Base-by-base conservation (phyloP, 1,140 invertebrate genomes). In the Lepidotrigona ventralis region DNA sequence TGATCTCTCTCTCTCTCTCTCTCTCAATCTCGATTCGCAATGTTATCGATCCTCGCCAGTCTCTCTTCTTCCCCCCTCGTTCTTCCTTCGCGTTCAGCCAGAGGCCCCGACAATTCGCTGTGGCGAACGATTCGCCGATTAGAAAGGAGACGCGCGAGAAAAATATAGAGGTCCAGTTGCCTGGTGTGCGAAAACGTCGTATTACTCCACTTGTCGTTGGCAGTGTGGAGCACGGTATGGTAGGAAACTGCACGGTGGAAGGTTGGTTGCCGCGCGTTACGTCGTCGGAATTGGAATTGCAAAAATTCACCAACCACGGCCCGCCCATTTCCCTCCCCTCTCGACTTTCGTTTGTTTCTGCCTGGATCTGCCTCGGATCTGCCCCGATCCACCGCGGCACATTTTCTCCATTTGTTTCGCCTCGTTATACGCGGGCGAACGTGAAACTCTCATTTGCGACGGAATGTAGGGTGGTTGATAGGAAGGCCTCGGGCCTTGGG, bases 231-330 rank as follows among this genome's bases (percentile, higher is more conserved):
- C 33, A 33, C 33, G 33, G 33, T 23, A n/a, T 11, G 23, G 12
- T 23, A 60, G 21, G 58, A 54, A 53, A 66, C 39, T 39, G 39
- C 0, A 74, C 83, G 78, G 39, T 19, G 75, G 39, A 39, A 5
- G 39, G 39, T 39, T 39, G 39, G 39, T 12, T 23, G 75, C 26
- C 17, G 19, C 17, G 19, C 19, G 81, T 64, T 29, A 33, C 76
- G 63, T 69, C 73, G 75, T 51, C 46, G 68, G 64, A 84, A 83
- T 87, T 39, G 86, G 76, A 81, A 85, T 81, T 85, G 86, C 79
- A 85, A 85, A 83, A 87, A 87, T 82, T 85, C 33, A 60, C 75
- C 82, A 76, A 71, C 56, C 60, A 70, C 70, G 63, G 63, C 54
- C 70, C 69, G 17, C 51, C 46, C 46, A 23, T 71, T 78, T 74